A percentile compares a stretch with the other conserved stretches of the same genome.
phyloP scores from a whole-genome alignment of 2,888 invertebrate genomes.

The Thera britannica region DNA sequence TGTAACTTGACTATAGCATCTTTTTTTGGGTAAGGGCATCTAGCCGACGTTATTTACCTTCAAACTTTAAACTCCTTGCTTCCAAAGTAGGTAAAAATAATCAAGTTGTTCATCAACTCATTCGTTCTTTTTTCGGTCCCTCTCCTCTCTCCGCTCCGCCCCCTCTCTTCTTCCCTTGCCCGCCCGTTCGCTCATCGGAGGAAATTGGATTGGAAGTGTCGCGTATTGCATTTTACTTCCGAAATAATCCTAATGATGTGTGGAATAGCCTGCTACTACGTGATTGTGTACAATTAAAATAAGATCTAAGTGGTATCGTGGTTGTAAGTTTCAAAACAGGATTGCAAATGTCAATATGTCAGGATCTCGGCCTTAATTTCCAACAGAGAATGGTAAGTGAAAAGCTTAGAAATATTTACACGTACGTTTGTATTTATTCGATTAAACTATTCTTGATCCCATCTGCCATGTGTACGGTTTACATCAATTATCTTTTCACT shows the following conservation, averaged over 20 bases:
- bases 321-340: conserved; percentile 69
- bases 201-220: conserved; percentile 13
- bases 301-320: conserved; percentile 29
- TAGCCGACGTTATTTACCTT: too few relatives aligned
- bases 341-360: conserved; percentile 85
- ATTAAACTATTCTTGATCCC: background rate
- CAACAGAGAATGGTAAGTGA: conserved; percentile 83
- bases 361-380: conserved; percentile 85
- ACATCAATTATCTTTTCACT: background rate
- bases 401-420: conserved; percentile 42
- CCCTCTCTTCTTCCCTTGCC: too few relatives aligned
- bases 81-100: too few relatives aligned
- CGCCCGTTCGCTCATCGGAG: too few relatives aligned
- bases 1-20: too few relatives aligned
- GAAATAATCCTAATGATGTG: conserved; percentile 60
- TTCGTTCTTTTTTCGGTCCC: too few relatives aligned
- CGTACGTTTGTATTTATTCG: conserved; percentile 3
- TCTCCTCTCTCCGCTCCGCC: too few relatives aligned
- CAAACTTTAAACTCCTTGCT: too few relatives aligned
- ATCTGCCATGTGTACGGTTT: background rate
- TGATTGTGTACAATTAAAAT: conserved; percentile 16
- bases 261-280: conserved; percentile 50
- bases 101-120: too few relatives aligned
- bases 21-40: too few relatives aligned
- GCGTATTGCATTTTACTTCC: conserved; percentile 10